A percentile compares a stretch with the other conserved stretches of the same genome.
phyloP scores from a whole-genome alignment of 1,140 invertebrate genomes.

The Eumaeus atala region DNA sequence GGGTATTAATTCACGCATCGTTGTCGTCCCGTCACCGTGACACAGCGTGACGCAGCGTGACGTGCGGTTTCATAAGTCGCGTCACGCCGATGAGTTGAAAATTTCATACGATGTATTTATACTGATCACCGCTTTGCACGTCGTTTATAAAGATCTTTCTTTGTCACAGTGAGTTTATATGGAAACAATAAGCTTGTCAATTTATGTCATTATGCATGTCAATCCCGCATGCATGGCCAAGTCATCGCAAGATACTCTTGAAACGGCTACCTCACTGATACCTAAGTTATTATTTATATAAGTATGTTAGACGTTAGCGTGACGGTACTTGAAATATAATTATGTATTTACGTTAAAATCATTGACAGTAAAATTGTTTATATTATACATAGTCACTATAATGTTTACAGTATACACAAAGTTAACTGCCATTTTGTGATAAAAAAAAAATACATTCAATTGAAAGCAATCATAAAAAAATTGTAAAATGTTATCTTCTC shows the following conservation, averaged over 20 bases:
- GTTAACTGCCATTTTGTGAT: background rate
- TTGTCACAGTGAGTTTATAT: background rate
- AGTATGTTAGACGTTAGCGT: no score
- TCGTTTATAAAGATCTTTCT: slow-evolving; percentile 1
- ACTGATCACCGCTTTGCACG: slow-evolving; percentile 10
- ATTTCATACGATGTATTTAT: slow-evolving; percentile 7
- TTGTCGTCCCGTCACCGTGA: slow-evolving; percentile 38
- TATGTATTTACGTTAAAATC: no score
- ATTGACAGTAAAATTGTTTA: no score
- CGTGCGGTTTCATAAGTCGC: slow-evolving; percentile 15
- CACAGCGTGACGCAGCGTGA: slow-evolving; percentile 19
- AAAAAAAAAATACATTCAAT: slow-evolving; percentile 4
- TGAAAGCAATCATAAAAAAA: background rate
- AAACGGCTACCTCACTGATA: no score
- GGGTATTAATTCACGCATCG: slow-evolving; percentile 9
- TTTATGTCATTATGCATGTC: no score
- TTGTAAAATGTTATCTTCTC: background rate
- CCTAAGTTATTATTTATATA: no score
- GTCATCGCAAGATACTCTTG: no score
- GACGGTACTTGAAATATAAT: no score
- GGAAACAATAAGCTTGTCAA: background rate
- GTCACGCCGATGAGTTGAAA: slow-evolving; percentile 14
- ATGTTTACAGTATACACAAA: no score
- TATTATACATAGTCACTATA: no score
- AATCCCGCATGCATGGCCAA: no score